phyloP scores from a whole-genome alignment of 1,140 invertebrate genomes.

The Rhopalosiphum padi region DNA sequence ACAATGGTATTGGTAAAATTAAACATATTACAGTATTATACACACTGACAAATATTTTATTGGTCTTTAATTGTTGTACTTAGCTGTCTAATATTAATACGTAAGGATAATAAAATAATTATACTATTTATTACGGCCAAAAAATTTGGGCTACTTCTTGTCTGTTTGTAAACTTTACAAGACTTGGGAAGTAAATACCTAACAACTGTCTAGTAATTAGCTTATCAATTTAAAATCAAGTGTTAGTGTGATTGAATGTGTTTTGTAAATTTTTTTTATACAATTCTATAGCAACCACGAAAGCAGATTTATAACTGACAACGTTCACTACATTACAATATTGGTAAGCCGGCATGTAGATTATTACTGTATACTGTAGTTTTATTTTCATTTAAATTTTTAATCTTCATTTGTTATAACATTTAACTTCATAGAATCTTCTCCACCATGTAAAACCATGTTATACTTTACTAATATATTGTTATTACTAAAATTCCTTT shows the following conservation, averaged over 20 bases:
- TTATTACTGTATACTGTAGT: conserved; percentile 40
- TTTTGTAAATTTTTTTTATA: conserved; percentile 27
- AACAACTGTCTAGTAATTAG: background rate
- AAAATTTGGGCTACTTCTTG: background rate
- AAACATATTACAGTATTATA: background rate
- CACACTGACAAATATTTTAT: background rate
- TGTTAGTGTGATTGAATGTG: conserved; percentile 16
- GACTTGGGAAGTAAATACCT: background rate
- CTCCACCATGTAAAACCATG: background rate
- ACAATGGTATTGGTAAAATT: background rate
- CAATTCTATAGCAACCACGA: background rate
- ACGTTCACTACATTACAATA: background rate
- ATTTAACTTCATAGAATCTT: background rate
- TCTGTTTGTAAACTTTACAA: background rate
- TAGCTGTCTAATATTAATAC: background rate
- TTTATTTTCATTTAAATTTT: background rate
- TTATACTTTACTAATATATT: background rate
- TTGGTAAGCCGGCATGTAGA: conserved; percentile 37
- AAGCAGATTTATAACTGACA: conserved; percentile 28
- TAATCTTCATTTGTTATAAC: background rate
- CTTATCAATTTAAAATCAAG: background rate
- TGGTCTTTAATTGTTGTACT: background rate
- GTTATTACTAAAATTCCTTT: background rate
- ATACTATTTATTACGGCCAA: background rate
- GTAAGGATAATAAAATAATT: background rate